phyloP scores from a whole-genome alignment of 2,797 vertebrate genomes.

The Acipenser transmontanus region DNA sequence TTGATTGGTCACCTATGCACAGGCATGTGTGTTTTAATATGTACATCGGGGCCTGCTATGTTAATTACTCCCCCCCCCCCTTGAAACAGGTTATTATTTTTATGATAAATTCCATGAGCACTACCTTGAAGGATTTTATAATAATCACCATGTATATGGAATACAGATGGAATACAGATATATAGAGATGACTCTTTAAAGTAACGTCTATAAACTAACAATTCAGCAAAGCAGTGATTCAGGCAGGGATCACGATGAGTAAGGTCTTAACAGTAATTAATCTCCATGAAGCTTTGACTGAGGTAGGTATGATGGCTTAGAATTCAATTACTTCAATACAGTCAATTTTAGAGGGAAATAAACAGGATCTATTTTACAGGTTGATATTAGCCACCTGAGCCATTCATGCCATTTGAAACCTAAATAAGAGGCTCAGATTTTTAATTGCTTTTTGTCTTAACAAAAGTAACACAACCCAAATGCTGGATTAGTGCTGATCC shows the following conservation, averaged over 20 bases:
- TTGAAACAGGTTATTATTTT: too few species aligned
- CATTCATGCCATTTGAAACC: constrained; percentile 62
- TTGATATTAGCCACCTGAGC: constrained; percentile 96
- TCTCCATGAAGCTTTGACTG: constrained; percentile 89
- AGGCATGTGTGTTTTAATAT: too few species aligned
- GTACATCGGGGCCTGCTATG: too few species aligned
- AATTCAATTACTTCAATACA: constrained; percentile 85
- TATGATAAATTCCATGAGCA: too few species aligned
- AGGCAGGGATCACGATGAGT: constrained; percentile 54
- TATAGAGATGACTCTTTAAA: too few species aligned
- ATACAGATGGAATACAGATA: too few species aligned
- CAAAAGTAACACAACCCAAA: constrained; percentile 10
- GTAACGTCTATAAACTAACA: too few species aligned
- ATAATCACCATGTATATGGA: too few species aligned
- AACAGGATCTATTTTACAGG: constrained; percentile 78
- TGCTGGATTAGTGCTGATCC: constrained; percentile 26
- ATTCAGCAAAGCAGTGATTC: too few species aligned
- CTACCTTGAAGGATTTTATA: too few species aligned
- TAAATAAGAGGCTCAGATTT: constrained; percentile 18
- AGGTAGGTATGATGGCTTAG: constrained; percentile 85
- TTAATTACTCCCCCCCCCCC: too few species aligned
- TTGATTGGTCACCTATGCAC: too few species aligned
- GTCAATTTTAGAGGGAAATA: constrained; percentile 68
- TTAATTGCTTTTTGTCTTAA: constrained; percentile 32
- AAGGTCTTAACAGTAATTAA: constrained; percentile 87